Evolutionary conservation across 2,797 vertebrate species (phyloP), one percentile per base, ranked within the genome.

Genomic region (Scyliorhinus canicula): DNA sequence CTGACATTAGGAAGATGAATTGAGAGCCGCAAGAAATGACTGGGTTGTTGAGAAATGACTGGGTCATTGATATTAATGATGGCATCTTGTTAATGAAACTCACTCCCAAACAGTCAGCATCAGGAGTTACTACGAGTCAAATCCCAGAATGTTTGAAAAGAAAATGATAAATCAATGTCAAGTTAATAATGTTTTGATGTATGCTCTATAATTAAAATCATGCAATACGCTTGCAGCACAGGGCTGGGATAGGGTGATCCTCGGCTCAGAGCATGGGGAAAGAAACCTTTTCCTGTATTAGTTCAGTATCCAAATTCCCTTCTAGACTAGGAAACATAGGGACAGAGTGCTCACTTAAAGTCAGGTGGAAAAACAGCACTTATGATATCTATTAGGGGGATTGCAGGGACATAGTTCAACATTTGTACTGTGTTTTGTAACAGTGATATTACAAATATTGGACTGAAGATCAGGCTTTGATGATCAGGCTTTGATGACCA

Each of bases 121-220:
- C 52, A 88, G 85, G 85, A n/a, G 52, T 31, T 19, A 52, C 52
- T 57, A 31, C 52, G 57, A 86, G 55, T 52, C 57, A 63, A 63
- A 91, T 63, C 50, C 88, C 31, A 60, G 55, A n/a, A 90, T n/a
- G 86, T 90, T n/a, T 57, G 31, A 90, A n/a, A 90, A 86, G 12
- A n/a, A 19, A 47, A 60, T 21, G 35, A 60, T 60, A 90, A n/a
- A 90, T 90, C 35, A 60, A n/a, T 28, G 52, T 90, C 55, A 60
- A 19, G 3, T 57, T 60, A 60, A n/a, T 90, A 90, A 57, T 1
- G 21, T 90, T 60, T 90, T 60, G 52, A 60, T 90, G 55, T 57
- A n/a, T 90, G 35, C 55, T 21, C 52, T 21, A 60, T 60, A n/a
- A 60, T 90, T 60, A n/a, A 60, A 90, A 40, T 60, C 52, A n/a